Evolutionary conservation across 2,797 vertebrate species (phyloP).

Genomic region (Argentina silus): DNA sequence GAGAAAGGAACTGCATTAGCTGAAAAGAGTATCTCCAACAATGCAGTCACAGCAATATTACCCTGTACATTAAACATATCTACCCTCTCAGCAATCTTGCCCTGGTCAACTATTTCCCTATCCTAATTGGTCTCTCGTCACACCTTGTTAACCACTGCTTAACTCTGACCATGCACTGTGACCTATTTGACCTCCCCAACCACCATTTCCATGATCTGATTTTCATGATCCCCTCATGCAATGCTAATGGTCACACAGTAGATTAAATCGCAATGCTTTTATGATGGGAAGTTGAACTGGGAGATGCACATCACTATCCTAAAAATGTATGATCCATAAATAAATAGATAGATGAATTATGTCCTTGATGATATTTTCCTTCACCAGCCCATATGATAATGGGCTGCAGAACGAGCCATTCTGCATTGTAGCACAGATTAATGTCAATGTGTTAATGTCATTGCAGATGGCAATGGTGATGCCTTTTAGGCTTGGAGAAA

Average conservation of each 20-base stretch:
- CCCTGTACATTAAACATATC: neutral
- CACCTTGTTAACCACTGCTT: conserved; percentile 49
- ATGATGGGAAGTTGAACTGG: neutral
- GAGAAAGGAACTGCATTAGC: no score
- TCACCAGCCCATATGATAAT: conserved; percentile 23
- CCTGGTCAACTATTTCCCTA: conserved; percentile 33
- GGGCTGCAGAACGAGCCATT: conserved; percentile 6
- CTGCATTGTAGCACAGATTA: conserved; percentile 41
- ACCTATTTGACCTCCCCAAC: conserved; percentile 48
- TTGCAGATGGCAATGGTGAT: conserved; percentile 54
- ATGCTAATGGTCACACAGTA: conserved; percentile 16
- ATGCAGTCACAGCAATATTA: neutral
- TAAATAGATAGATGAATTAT: conserved; percentile 28
- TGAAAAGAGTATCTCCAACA: no score
- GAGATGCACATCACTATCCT: neutral
- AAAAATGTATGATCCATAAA: conserved; percentile 46
- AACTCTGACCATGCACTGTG: conserved; percentile 33
- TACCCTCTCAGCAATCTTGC: neutral
- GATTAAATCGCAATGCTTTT: no score
- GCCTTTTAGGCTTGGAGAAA: conserved; percentile 41
- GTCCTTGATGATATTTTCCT: conserved; percentile 46
- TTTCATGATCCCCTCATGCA: conserved; percentile 32
- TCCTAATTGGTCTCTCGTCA: conserved; percentile 40
- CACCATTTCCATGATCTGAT: conserved; percentile 45
- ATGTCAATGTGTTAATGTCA: conserved; percentile 41